Evolutionary conservation across 2,113 vertebrate genomes (phyloP), one percentile per base, ranked within the genome.

Genomic region (Cyrtonyx montezumae): DNA sequence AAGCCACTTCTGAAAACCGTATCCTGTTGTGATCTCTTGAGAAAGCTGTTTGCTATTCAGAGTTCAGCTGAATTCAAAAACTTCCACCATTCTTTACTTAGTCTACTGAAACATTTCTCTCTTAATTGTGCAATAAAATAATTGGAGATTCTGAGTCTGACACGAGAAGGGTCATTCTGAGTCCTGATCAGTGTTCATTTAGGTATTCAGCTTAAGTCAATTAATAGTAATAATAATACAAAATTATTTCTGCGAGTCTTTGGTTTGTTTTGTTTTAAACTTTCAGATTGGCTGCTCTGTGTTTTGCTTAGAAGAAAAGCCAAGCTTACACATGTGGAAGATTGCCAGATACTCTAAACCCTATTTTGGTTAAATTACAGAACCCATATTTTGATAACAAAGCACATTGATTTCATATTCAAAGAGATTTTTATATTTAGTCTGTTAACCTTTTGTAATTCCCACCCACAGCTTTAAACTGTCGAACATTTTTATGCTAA

Each of bases 401-500:
- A 98, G 97, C 89, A 0, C 97, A 87, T 89, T 97, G 97, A 97
- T 98, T 98, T 97, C 94, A 97, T 95, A 97, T 98, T 97, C 98
- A 97, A 78, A 96, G 95, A 85, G 85, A 90, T 96, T 97, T 97
- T 97, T 97, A 97, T 97, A 97, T 97, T 97, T 97, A 97, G 97
- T 97, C 97, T 97, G 97, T 96, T 97, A 97, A 98, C 98, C 97
- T 98, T 98, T 97, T 96, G 97, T 97, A 88, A 96, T 95, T 96
- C 96, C 97, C 96, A 94, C 97, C 97, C 97, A 96, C 97, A 67
- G 97, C 97, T 97, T 94, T 94, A 95, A 91, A 92, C 56, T 46
- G 90, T 37, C 37, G 93, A 91, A 91, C 93, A 94, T 96, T 97
- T 96, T 96, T 70, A 95, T 97, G 97, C 93, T 93, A 95, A 97